These are phyloP conservation scores for Zoanthus sociatus DNA, from an alignment of 92 coral and sea anemone species.

Conservation along the genomic window DNA sequence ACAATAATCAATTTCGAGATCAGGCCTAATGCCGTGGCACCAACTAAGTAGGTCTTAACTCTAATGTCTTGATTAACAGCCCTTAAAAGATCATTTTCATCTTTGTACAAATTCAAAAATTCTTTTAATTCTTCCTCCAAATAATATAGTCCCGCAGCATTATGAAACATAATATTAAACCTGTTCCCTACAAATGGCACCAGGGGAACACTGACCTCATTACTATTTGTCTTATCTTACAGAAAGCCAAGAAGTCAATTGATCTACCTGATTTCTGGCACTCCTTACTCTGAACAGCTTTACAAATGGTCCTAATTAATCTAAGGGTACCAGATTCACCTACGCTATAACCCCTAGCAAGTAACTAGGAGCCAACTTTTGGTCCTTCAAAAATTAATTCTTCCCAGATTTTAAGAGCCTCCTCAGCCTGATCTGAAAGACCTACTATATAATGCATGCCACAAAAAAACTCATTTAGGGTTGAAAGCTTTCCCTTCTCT, in stretches of 20 bases:
- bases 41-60: constrained; percentile 34
- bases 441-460: constrained; percentile 54
- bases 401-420: constrained; percentile 41
- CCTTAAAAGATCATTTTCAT: constrained; percentile 35
- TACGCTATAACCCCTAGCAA: constrained; percentile 19
- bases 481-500: constrained; percentile 13
- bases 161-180: constrained; percentile 47
- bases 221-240: constrained; percentile 1
- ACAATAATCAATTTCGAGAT: constrained; percentile 29
- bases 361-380: constrained; percentile 34
- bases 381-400: constrained; percentile 43
- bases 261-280: constrained; percentile 52
- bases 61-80: constrained; percentile 21
- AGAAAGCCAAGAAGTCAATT: constrained; percentile 23
- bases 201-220: constrained; percentile 36
- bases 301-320: constrained; percentile 44
- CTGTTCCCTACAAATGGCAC: constrained; percentile 44
- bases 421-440: constrained; percentile 51
- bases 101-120: constrained; percentile 24
- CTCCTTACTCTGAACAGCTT: constrained; percentile 53
- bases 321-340: constrained; percentile 54
- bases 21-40: constrained; percentile 36
- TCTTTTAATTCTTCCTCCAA: constrained; percentile 32
- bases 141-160: constrained; percentile 27
- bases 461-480: constrained; percentile 47